Evolutionary conservation across 2,113 vertebrate species (phyloP).

Genomic region (Oncorhynchus clarkii): DNA sequence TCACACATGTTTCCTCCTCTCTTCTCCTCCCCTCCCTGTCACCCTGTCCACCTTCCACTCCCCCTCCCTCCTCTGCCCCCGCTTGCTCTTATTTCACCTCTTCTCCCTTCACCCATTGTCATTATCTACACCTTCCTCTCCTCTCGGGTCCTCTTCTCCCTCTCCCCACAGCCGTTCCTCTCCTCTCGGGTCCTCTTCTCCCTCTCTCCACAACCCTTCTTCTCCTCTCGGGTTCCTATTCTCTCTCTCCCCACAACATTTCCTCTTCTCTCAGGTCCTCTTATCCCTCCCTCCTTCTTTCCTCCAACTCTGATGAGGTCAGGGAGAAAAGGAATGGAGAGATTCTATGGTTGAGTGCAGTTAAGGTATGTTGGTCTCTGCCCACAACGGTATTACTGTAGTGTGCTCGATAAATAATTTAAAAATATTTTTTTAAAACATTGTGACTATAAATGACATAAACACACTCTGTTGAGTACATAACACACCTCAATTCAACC

Average conservation of each 20-base stretch:
- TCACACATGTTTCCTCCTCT: constrained; percentile 46
- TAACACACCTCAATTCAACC: neutral
- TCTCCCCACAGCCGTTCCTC: too few relatives aligned
- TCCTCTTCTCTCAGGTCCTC: too few relatives aligned
- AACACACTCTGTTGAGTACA: too few relatives aligned
- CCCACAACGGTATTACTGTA: neutral
- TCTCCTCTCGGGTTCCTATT: neutral
- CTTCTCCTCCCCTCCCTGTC: constrained; percentile 12
- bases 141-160: too few relatives aligned
- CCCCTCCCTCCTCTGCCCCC: constrained; percentile 15
- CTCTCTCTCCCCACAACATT: neutral
- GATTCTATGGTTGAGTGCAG: neutral
- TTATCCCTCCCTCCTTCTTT: too few relatives aligned
- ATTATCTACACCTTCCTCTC: constrained; percentile 16
- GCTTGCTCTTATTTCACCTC: constrained; percentile 47
- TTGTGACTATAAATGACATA: too few relatives aligned
- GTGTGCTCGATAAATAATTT: neutral
- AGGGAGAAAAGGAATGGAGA: neutral
- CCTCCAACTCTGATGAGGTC: neutral
- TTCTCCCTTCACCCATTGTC: neutral
- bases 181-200: too few relatives aligned
- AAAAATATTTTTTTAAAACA: too few relatives aligned
- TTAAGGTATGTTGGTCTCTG: neutral
- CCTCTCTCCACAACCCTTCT: neutral
- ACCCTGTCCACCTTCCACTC: constrained; percentile 23